Percentiles rank a stretch among this genome's conserved stretches.
Conservation (phyloP, 2,797 vertebrate genomes). For the Tympanoctomys barrerae region DNA sequence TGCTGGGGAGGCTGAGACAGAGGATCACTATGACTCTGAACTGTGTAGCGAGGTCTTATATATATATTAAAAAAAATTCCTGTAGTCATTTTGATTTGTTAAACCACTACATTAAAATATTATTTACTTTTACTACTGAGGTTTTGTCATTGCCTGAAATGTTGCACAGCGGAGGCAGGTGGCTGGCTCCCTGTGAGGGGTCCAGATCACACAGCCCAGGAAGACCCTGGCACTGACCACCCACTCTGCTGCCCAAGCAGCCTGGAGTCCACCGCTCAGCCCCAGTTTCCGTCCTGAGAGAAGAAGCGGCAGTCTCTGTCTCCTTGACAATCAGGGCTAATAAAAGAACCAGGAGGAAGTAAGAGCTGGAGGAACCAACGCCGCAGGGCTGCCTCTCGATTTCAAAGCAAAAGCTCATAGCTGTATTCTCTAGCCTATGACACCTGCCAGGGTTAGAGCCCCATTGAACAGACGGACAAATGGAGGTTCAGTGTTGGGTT, state of each 20-base stretch:
- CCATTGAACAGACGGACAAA: not conserved
- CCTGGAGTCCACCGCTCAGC: not conserved
- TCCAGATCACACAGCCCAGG: not conserved
- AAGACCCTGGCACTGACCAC: not conserved
- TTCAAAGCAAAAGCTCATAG: not conserved
- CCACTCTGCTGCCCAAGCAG: not conserved
- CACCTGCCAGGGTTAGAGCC: not conserved
- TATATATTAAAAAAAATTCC: too few relatives aligned
- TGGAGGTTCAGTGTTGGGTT: not conserved
- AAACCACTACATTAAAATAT: slow-evolving; percentile 1
- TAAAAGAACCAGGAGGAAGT: not conserved
- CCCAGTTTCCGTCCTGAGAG: accelerated
- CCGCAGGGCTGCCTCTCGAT: not conserved
- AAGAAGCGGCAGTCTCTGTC: not conserved
- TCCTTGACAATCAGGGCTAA: not conserved
- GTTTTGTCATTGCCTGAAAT: not conserved
- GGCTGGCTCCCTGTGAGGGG: not conserved
- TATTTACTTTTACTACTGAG: not conserved
- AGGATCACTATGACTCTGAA: too few relatives aligned
- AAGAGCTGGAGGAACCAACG: not conserved
- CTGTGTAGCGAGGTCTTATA: too few relatives aligned
- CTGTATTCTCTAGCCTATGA: not conserved
- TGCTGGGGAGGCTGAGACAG: too few relatives aligned
- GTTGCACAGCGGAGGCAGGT: not conserved
- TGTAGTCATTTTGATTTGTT: not conserved